phyloP scores from a whole-genome alignment of 2,113 vertebrate genomes.

The Prionailurus viverrinus region DNA sequence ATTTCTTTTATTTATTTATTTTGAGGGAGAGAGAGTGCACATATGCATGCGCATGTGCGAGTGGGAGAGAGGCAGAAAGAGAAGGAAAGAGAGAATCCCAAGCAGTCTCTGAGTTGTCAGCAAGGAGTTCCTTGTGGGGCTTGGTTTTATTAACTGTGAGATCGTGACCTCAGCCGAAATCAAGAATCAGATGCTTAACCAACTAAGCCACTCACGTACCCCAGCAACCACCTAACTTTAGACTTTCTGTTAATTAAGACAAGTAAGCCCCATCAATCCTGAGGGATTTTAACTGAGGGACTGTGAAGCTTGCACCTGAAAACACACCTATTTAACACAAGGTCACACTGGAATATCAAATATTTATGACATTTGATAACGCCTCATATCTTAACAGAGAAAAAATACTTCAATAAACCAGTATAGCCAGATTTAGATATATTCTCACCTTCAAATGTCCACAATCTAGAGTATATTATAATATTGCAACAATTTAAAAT shows the following conservation, averaged over 20 bases:
- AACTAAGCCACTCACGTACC: too few relatives aligned
- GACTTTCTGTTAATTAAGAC: not conserved
- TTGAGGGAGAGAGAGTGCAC: too few relatives aligned
- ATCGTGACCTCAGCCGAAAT: too few relatives aligned
- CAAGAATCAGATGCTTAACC: too few relatives aligned
- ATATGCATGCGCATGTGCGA: too few relatives aligned
- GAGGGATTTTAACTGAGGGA: not conserved
- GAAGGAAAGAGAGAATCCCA: too few relatives aligned
- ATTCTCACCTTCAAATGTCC: not conserved
- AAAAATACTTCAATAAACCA: slow-evolving; percentile 46
- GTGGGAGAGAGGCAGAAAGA: too few relatives aligned
- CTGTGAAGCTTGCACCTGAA: slow-evolving; percentile 5
- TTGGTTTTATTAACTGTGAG: too few relatives aligned
- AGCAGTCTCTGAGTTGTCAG: too few relatives aligned
- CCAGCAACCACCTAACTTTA: not conserved
- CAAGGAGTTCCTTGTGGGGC: too few relatives aligned
- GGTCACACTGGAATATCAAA: not conserved
- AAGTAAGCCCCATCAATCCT: not conserved
- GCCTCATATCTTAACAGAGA: not conserved
- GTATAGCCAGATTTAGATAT: not conserved
- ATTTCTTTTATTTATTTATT: too few relatives aligned
- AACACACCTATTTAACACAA: not conserved
- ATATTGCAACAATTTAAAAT: slow-evolving; percentile 11
- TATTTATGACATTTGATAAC: not conserved
- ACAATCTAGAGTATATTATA: slow-evolving; percentile 1